Conservation (phyloP, 1,140 invertebrate species). For the Saxidomus purpurata region DNA sequence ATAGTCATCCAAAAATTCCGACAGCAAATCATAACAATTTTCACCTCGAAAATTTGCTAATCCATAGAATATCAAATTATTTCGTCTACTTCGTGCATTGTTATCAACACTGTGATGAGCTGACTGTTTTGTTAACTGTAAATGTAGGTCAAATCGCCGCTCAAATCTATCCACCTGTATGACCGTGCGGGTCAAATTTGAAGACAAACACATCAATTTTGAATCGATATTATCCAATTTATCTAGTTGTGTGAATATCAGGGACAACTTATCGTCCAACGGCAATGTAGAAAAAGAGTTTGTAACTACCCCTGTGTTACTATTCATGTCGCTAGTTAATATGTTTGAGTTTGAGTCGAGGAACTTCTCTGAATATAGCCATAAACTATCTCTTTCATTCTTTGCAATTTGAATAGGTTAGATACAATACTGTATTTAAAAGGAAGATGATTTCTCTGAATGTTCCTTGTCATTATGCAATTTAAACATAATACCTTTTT, state of each 20-base stretch:
- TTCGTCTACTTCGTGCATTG: not conserved
- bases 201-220: not conserved
- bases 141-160: not conserved
- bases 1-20: not conserved
- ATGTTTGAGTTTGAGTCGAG: no score
- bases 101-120: not conserved
- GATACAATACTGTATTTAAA: no score
- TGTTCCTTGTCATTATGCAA: no score
- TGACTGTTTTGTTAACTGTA: not conserved
- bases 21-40: not conserved
- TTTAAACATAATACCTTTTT: no score
- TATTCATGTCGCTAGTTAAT: no score
- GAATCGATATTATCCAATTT: not conserved
- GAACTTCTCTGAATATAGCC: no score
- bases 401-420: no score
- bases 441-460: no score
- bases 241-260: not conserved
- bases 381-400: no score
- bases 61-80: slow-evolving; percentile 14
- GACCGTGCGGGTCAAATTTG: not conserved
- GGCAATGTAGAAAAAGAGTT: not conserved
- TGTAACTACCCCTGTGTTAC: no score
- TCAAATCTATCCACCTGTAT: not conserved
- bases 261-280: not conserved
- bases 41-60: not conserved